Evolutionary conservation across 1,140 invertebrate species (phyloP).

Genomic region (Drosophila fuyamai): DNA sequence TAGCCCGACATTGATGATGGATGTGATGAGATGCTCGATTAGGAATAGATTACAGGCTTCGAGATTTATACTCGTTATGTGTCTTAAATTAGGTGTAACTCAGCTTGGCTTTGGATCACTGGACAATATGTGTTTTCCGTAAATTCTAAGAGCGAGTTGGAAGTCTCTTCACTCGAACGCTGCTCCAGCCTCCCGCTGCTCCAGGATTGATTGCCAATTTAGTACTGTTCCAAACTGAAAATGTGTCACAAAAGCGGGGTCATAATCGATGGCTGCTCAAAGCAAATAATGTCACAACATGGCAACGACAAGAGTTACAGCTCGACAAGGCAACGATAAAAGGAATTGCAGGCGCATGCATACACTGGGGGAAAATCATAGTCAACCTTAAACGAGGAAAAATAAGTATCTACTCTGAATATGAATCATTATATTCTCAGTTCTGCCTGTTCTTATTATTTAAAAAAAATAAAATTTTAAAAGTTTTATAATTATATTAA

Average conservation of each 20-base stretch:
- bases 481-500: too few relatives aligned
- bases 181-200: conserved; percentile 29
- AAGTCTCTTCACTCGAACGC: conserved; percentile 19
- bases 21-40: conserved; percentile 11
- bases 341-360: conserved; percentile 27
- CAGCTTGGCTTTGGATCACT: conserved; percentile 77
- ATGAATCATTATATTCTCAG: too few relatives aligned
- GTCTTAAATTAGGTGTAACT: conserved; percentile 57
- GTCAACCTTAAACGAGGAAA: background rate
- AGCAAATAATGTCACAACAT: conserved; percentile 36
- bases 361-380: conserved; percentile 26
- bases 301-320: conserved; percentile 30
- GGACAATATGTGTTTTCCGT: conserved; percentile 50
- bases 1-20: conserved; percentile 7
- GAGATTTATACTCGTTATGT: conserved; percentile 11
- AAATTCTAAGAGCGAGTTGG: conserved; percentile 42
- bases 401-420: too few relatives aligned
- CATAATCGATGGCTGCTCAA: conserved; percentile 30
- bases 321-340: conserved; percentile 24
- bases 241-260: conserved; percentile 52
- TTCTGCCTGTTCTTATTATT: too few relatives aligned
- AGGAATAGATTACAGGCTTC: background rate
- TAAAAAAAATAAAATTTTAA: too few relatives aligned
- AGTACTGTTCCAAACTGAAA: conserved; percentile 76
- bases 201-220: conserved; percentile 44